These are phyloP conservation scores for Stegodyphus dumicola DNA, from an alignment of 1,140 invertebrate genomes.

Conservation along the genomic window DNA sequence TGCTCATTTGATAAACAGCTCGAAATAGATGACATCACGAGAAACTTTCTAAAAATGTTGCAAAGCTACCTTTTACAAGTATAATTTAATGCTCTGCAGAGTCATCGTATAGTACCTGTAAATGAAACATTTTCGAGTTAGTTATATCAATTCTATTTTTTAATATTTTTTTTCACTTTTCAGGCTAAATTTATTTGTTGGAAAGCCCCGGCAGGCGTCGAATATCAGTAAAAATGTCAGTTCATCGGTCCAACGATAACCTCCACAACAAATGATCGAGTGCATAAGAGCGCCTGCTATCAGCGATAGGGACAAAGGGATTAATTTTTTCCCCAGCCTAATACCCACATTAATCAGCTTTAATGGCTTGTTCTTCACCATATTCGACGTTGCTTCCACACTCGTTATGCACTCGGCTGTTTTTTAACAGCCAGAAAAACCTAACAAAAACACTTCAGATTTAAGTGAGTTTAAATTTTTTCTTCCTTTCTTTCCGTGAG, in stretches of 20 bases:
- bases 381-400: constrained; percentile 3
- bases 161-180: background rate
- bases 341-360: constrained; percentile 58
- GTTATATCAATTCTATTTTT: too few species aligned
- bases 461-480: background rate
- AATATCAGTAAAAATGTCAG: constrained; percentile 45
- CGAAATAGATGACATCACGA: too few species aligned
- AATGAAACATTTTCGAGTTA: too few species aligned
- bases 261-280: constrained; percentile 48
- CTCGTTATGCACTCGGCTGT: background rate
- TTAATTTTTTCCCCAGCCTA: constrained; percentile 57
- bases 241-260: constrained; percentile 22
- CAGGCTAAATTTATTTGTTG: constrained; percentile 47
- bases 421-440: background rate
- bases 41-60: too few species aligned
- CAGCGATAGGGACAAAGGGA: constrained; percentile 55
- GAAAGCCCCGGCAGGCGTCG: constrained; percentile 19
- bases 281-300: constrained; percentile 38
- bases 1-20: too few species aligned
- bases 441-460: background rate
- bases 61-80: too few species aligned
- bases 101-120: too few species aligned
- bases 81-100: too few species aligned
- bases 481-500: background rate
- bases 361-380: constrained; percentile 46